These are phyloP conservation scores for Lagocephalus sceleratus DNA, from an alignment of 2,797 vertebrate species.

Conservation along the genomic window DNA sequence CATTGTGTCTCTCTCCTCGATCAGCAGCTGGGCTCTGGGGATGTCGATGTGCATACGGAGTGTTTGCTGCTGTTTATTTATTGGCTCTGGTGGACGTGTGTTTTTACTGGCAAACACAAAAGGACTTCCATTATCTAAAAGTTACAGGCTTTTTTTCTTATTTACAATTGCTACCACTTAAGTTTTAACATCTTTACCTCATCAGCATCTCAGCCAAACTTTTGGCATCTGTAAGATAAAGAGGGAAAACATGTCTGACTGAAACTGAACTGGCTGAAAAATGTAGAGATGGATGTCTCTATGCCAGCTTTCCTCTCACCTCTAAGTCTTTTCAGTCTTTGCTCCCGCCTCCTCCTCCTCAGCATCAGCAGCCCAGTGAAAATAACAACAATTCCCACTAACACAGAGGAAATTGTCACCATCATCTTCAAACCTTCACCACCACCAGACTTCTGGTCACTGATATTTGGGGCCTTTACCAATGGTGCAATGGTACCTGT, in stretches of 20 bases:
- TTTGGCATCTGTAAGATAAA: slow-evolving; percentile 90
- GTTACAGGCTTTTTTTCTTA: background rate
- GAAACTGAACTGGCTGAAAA: background rate
- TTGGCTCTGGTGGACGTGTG: slow-evolving; percentile 91
- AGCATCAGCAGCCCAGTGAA: slow-evolving; percentile 89
- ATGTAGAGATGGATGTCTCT: background rate
- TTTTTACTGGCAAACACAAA: slow-evolving; percentile 85
- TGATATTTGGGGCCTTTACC: slow-evolving; percentile 89
- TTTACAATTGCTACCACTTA: background rate
- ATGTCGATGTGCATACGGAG: slow-evolving; percentile 98
- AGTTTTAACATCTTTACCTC: slow-evolving; percentile 81
- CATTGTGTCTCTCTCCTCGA: slow-evolving; percentile 97
- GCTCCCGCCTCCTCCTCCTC: slow-evolving; percentile 90
- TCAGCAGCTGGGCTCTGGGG: slow-evolving; percentile 93
- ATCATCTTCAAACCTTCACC: slow-evolving; percentile 96
- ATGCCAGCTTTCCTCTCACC: slow-evolving; percentile 72
- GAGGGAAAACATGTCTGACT: slow-evolving; percentile 23
- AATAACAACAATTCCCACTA: slow-evolving; percentile 89
- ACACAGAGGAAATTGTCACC: slow-evolving; percentile 93
- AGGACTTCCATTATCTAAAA: slow-evolving; percentile 2
- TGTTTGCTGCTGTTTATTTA: slow-evolving; percentile 96
- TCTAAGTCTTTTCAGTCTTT: slow-evolving; percentile 93
- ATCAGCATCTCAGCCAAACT: slow-evolving; percentile 99
- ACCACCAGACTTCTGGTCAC: slow-evolving; percentile 80
- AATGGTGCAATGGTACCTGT: slow-evolving; percentile 95